Evolutionary conservation across 2,797 vertebrate species (phyloP).

Genomic region (Podargus strigoides): DNA sequence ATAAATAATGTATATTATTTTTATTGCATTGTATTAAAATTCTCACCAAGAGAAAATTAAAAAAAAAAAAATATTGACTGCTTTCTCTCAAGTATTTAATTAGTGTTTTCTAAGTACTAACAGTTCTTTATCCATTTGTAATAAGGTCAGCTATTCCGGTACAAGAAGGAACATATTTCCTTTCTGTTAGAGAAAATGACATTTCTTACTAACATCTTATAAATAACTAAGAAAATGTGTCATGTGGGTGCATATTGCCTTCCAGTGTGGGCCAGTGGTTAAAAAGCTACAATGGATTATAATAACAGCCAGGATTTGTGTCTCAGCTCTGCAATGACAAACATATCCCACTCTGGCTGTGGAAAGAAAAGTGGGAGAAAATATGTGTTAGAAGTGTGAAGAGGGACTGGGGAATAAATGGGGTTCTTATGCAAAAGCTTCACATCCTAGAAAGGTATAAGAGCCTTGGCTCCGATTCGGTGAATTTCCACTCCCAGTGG

Average conservation of each 20-base stretch:
- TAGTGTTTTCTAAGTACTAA: not conserved
- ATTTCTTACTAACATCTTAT: constrained; percentile 9
- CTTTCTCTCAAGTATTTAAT: not conserved
- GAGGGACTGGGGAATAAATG: not conserved
- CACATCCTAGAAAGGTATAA: not conserved
- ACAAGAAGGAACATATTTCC: not conserved
- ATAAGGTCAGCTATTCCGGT: not conserved
- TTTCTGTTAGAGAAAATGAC: not conserved
- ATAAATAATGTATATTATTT: constrained; percentile 16
- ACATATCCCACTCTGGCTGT: not conserved
- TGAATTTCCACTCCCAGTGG: not conserved
- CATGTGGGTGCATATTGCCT: not conserved
- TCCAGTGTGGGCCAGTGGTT: not conserved
- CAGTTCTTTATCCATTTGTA: not conserved
- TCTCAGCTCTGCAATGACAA: not conserved
- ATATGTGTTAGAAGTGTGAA: not conserved
- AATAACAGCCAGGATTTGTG: not conserved
- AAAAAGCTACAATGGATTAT: not conserved
- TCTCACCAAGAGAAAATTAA: not conserved
- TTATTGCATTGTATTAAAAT: constrained; percentile 1
- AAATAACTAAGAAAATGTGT: constrained; percentile 6
- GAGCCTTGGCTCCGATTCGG: not conserved
- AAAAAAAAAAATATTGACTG: not conserved
- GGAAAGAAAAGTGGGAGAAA: not conserved
- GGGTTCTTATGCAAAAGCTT: not conserved